These are phyloP conservation scores for Reticulitermes speratus DNA, from an alignment of 1,140 invertebrate species.

Conservation along the genomic window DNA sequence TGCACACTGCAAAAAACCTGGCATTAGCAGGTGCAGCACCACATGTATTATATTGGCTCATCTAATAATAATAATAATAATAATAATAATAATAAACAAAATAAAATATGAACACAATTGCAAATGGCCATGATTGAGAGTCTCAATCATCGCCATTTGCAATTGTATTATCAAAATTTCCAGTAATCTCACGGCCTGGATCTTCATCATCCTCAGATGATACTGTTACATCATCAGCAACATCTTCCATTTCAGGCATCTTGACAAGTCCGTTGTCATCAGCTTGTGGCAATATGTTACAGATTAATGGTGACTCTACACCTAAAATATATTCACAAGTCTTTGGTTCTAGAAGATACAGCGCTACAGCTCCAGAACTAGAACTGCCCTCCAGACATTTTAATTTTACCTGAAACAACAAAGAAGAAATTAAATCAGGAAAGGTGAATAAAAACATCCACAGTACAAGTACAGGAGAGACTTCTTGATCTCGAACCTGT, in stretches of 20 bases:
- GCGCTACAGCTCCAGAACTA: slow-evolving; percentile 73
- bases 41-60: too few relatives aligned
- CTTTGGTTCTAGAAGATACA: slow-evolving; percentile 86
- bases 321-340: slow-evolving; percentile 90
- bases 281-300: slow-evolving; percentile 74
- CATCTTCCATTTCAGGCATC: neutral
- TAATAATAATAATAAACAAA: too few relatives aligned
- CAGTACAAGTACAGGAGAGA: too few relatives aligned
- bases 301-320: slow-evolving; percentile 87
- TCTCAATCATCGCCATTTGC: slow-evolving; percentile 21
- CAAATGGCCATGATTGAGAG: too few relatives aligned
- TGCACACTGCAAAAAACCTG: too few relatives aligned
- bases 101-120: too few relatives aligned
- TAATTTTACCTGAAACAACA: slow-evolving; percentile 60
- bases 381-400: slow-evolving; percentile 71
- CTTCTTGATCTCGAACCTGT: too few relatives aligned
- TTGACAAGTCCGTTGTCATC: slow-evolving; percentile 67
- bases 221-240: slow-evolving; percentile 27
- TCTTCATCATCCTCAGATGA: slow-evolving; percentile 27
- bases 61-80: too few relatives aligned
- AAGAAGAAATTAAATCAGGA: neutral
- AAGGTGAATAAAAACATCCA: neutral
- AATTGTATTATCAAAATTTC: neutral
- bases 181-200: neutral
- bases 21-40: too few relatives aligned